phyloP scores from a whole-genome alignment of 2,797 vertebrate genomes.

The Okamejei kenojei region DNA sequence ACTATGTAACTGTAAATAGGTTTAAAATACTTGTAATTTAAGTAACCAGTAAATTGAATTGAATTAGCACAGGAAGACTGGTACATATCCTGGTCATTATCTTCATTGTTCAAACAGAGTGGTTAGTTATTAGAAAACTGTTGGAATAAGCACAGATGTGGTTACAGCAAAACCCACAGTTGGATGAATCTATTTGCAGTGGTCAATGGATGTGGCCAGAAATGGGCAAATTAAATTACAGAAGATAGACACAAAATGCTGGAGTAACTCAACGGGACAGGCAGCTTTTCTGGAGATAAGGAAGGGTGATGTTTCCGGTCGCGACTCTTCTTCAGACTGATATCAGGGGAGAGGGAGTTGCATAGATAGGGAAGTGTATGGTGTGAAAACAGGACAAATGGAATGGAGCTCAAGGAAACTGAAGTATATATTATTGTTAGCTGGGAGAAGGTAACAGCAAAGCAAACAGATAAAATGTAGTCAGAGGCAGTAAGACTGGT shows the following conservation, averaged over 20 bases:
- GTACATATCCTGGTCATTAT: not conserved
- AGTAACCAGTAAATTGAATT: not conserved
- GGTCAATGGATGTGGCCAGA: not conserved
- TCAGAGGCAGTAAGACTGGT: no score
- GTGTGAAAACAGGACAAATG: no score
- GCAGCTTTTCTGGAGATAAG: no score
- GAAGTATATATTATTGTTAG: no score
- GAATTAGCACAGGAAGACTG: not conserved
- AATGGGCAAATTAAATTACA: not conserved
- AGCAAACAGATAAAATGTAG: no score
- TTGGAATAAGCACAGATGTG: not conserved
- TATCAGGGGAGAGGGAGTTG: no score
- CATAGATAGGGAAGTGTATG: no score
- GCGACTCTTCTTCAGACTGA: no score
- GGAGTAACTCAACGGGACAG: no score
- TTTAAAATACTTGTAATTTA: not conserved
- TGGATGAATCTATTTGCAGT: not conserved
- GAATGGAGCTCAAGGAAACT: no score
- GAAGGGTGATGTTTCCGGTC: no score
- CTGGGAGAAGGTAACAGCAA: no score
- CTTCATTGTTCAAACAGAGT: not conserved
- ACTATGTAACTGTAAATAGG: slow-evolving; percentile 5
- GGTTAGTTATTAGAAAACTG: not conserved
- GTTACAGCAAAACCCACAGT: not conserved
- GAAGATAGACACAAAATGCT: not conserved